phyloP scores from a whole-genome alignment of 1,140 invertebrate species.

The Danaus plexippus region DNA sequence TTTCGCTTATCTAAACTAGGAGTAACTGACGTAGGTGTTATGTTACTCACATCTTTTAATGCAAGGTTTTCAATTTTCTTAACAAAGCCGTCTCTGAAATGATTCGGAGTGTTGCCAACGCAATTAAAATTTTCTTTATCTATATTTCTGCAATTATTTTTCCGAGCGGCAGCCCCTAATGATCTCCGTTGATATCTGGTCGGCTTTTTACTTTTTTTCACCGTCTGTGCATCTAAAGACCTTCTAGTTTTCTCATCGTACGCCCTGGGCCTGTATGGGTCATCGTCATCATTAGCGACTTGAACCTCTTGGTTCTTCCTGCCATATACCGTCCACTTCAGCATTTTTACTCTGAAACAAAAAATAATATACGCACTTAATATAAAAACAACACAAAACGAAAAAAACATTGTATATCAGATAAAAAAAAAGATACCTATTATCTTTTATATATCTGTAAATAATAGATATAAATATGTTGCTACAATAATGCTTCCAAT shows the following conservation, averaged over 20 bases:
- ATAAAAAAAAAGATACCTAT: too few relatives aligned
- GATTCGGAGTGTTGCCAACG: constrained; percentile 61
- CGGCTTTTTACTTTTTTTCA: constrained; percentile 63
- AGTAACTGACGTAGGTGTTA: constrained; percentile 51
- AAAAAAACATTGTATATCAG: too few relatives aligned
- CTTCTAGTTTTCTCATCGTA: constrained; percentile 40
- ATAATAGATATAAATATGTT: too few relatives aligned
- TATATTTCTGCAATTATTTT: constrained; percentile 43
- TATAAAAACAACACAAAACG: too few relatives aligned
- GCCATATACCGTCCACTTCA: constrained; percentile 66
- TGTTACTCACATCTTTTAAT: constrained; percentile 64
- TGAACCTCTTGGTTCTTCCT: constrained; percentile 57
- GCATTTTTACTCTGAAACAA: constrained; percentile 58
- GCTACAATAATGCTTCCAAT: too few relatives aligned
- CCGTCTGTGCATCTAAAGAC: constrained; percentile 53
- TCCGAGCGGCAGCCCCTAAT: constrained; percentile 46
- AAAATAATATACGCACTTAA: constrained; percentile 2
- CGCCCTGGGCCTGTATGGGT: constrained; percentile 25
- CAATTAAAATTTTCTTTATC: constrained; percentile 64
- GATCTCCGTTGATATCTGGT: constrained; percentile 62
- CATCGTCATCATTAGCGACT: constrained; percentile 28
- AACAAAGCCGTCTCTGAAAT: constrained; percentile 58
- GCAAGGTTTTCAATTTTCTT: constrained; percentile 53
- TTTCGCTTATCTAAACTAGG: constrained; percentile 48
- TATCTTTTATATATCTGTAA: too few relatives aligned